Evolutionary conservation across 2,113 vertebrate species (phyloP).

Genomic region (Bambusicola thoracicus): DNA sequence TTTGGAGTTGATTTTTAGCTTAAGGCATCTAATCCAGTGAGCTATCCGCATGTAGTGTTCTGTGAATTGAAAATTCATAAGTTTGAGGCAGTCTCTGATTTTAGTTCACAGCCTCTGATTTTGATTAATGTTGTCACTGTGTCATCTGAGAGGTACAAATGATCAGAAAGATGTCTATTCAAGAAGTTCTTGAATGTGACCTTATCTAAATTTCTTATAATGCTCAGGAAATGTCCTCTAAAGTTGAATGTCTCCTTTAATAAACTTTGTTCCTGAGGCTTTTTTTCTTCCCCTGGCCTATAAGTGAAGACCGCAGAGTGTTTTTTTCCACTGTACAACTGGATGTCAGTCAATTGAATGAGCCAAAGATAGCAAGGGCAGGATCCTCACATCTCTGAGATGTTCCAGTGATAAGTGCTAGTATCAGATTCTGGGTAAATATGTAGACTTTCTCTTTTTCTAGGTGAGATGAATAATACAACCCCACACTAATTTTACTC

Average conservation of each 20-base stretch:
- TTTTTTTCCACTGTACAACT: background rate
- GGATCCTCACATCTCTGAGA: background rate
- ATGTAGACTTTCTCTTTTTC: background rate
- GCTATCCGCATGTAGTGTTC: background rate
- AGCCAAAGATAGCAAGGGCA: background rate
- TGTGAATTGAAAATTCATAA: background rate
- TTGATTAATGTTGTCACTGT: conserved; percentile 53
- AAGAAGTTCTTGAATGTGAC: conserved; percentile 26
- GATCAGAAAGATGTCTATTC: conserved; percentile 12
- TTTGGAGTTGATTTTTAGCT: conserved; percentile 30
- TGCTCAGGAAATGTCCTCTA: conserved; percentile 30
- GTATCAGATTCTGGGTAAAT: background rate
- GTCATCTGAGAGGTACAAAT: conserved; percentile 16
- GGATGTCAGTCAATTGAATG: background rate
- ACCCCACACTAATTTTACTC: background rate
- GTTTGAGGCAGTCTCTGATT: conserved; percentile 7
- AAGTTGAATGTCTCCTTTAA: conserved; percentile 41
- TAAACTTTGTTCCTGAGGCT: background rate
- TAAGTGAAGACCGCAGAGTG: background rate
- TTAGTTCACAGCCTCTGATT: conserved; percentile 23
- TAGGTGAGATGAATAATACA: background rate
- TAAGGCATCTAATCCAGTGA: background rate
- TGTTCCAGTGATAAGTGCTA: background rate
- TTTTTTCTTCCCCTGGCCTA: background rate
- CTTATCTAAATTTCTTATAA: conserved; percentile 33